Conservation (phyloP, 2,113 vertebrate species). For the Centropus bengalensis region DNA sequence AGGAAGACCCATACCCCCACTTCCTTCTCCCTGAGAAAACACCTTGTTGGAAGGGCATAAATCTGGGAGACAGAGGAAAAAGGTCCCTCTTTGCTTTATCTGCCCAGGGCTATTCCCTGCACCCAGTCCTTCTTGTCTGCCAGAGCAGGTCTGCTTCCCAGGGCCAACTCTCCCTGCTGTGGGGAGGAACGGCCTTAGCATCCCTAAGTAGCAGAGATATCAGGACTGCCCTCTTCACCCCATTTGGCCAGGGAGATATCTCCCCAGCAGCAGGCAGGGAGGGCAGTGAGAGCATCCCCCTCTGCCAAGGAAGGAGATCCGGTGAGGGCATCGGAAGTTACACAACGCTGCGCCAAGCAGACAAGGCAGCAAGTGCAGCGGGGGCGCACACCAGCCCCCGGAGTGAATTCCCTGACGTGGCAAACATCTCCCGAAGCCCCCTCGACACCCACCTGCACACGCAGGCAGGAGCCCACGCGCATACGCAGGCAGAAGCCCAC, state of each 20-base stretch:
- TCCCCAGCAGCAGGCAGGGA: neutral
- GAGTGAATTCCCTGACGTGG: constrained; percentile 71
- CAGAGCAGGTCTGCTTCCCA: rapidly evolving
- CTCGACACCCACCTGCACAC: constrained; percentile 56
- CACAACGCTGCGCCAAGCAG: constrained; percentile 37
- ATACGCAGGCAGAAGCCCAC: constrained; percentile 65
- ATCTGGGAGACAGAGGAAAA: neutral
- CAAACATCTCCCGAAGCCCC: constrained; percentile 64
- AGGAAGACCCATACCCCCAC: neutral
- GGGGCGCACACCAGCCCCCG: constrained; percentile 1
- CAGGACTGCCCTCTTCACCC: neutral
- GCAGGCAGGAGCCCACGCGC: constrained; percentile 60
- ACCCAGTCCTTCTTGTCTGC: neutral
- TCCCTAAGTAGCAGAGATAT: rapidly evolving
- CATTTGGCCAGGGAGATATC: rapidly evolving
- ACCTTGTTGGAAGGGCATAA: neutral
- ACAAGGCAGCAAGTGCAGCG: neutral
- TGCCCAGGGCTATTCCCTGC: neutral
- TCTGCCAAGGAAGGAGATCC: constrained; percentile 25
- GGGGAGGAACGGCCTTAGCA: neutral
- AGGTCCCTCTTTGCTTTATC: rapidly evolving
- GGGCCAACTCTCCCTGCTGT: neutral
- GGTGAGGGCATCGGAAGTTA: constrained; percentile 37
- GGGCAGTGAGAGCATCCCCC: neutral
- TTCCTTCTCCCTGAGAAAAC: neutral